Base-by-base conservation (phyloP, 2,113 vertebrate species). In the Ceyx melanurus region DNA sequence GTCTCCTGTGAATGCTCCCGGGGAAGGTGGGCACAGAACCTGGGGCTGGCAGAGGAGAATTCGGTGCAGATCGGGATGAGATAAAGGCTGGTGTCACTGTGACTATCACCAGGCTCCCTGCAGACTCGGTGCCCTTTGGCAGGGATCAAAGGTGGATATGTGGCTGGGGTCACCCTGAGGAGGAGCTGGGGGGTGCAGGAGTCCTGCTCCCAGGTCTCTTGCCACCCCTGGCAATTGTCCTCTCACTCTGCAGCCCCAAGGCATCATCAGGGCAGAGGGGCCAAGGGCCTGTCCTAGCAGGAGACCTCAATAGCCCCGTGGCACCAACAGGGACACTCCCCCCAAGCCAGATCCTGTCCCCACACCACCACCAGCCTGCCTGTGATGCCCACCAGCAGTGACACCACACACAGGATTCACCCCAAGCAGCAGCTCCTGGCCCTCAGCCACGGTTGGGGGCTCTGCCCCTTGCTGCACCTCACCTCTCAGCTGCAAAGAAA, bases 211-310 rank as follows among this genome's bases (percentile, higher is more conserved):
- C 31, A 20, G 11, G 40, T 33, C 22, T 58, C 26, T 21, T 43
- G 21, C 16, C 22, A 35, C 31, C 31, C 14, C 14, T 1, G 1
- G 28, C 33, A n/a, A 0, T n/a, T 28, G 13, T 40, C n/a, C 11
- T 33, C 29, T 42, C 61, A 18, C 40, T 11, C 31, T 5, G 0
- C 58, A 77, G 71, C 51, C 16, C 72, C 17, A 3, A 42, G 18
- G 29, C 61, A 54, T 43, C 8, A 0, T 8, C 26, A 51, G 45
- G 50, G 70, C 8, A 11, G 2, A 4, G 58, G 11, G 26, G 6
- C 58, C 29, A 50, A 60, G 48, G 42, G 13, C 26, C 29, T 1
- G 0, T 53, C 51, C 22, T 26, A 54, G 64, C 35, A 60, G 66
- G 56, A 82, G 19, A 66, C 57, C 25, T 28, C 25, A 5, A 5